These are phyloP conservation scores for Prorops nasuta DNA, from an alignment of 1,140 invertebrate genomes.

Conservation along the genomic window DNA sequence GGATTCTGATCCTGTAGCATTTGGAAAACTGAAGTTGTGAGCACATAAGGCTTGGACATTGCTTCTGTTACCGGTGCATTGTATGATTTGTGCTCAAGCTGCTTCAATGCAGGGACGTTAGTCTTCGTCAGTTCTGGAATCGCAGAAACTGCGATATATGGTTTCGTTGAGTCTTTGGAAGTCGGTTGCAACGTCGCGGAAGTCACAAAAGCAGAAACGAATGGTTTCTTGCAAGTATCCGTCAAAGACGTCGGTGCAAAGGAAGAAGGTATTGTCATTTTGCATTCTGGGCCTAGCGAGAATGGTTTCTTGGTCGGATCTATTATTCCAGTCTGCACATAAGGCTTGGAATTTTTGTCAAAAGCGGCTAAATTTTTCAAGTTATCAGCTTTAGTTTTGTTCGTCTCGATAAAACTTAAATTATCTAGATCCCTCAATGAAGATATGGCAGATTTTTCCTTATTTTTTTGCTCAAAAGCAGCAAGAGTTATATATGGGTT, in stretches of 20 bases:
- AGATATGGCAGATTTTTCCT: no score
- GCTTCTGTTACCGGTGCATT: neutral
- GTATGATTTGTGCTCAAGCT: slow-evolving; percentile 4
- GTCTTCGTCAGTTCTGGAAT: slow-evolving; percentile 30
- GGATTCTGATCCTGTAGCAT: slow-evolving; percentile 29
- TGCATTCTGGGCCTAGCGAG: slow-evolving; percentile 1
- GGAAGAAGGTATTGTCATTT: slow-evolving; percentile 1
- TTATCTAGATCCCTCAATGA: no score
- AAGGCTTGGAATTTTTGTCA: slow-evolving; percentile 28
- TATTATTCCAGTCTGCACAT: slow-evolving; percentile 37
- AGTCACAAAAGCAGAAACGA: slow-evolving; percentile 22
- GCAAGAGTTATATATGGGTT: slow-evolving; percentile 39
- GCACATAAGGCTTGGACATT: slow-evolving; percentile 28
- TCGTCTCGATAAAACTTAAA: slow-evolving; percentile 22
- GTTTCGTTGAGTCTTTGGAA: slow-evolving; percentile 24
- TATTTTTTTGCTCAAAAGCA: slow-evolving; percentile 34
- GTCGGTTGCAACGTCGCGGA: slow-evolving; percentile 7
- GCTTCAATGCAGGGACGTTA: neutral
- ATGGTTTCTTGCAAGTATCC: slow-evolving; percentile 24
- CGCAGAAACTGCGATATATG: slow-evolving; percentile 38
- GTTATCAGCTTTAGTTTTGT: slow-evolving; percentile 15
- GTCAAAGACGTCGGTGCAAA: slow-evolving; percentile 19
- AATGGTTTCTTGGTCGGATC: slow-evolving; percentile 28
- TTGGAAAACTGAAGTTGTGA: slow-evolving; percentile 31
- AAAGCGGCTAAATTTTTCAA: slow-evolving; percentile 5